Percentiles rank a stretch among this genome's conserved stretches.
Evolutionary conservation across 2,888 invertebrate genomes (phyloP).

Genomic region (Diaperis boleti): DNA sequence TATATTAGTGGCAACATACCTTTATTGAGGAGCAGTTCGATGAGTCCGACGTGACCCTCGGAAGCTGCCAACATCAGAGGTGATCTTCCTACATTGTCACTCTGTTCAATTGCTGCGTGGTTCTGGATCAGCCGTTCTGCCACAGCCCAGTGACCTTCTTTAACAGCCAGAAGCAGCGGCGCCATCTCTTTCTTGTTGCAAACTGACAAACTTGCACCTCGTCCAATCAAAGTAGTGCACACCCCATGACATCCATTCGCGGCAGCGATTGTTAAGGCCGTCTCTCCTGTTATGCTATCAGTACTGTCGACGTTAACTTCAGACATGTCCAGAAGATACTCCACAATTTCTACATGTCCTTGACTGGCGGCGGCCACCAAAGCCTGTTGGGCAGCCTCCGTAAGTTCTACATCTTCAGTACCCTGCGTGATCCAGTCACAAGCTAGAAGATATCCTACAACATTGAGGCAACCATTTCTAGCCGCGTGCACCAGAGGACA

Average conservation of each 20-base stretch:
- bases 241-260: constrained; percentile 85
- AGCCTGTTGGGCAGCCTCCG: constrained; percentile 88
- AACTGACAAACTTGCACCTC: constrained; percentile 83
- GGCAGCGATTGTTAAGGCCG: constrained; percentile 89
- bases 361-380: constrained; percentile 89
- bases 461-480: constrained; percentile 86
- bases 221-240: constrained; percentile 80
- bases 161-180: constrained; percentile 87
- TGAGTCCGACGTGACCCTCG: constrained; percentile 90
- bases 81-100: constrained; percentile 81
- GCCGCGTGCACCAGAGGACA: constrained; percentile 93
- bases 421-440: constrained; percentile 80
- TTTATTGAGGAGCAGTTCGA: constrained; percentile 88
- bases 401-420: constrained; percentile 72
- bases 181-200: constrained; percentile 84
- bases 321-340: constrained; percentile 89
- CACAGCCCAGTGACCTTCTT: constrained; percentile 89
- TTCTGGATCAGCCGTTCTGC: constrained; percentile 81
- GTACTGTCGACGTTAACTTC: constrained; percentile 81
- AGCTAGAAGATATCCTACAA: constrained; percentile 88
- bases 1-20: constrained; percentile 88
- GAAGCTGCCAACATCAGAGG: constrained; percentile 91
- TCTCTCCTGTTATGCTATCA: constrained; percentile 79
- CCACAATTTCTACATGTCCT: constrained; percentile 86
- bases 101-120: constrained; percentile 74